These are phyloP conservation scores for Crocallis elinguaria DNA, from an alignment of 2,888 invertebrate species.

Conservation along the genomic window DNA sequence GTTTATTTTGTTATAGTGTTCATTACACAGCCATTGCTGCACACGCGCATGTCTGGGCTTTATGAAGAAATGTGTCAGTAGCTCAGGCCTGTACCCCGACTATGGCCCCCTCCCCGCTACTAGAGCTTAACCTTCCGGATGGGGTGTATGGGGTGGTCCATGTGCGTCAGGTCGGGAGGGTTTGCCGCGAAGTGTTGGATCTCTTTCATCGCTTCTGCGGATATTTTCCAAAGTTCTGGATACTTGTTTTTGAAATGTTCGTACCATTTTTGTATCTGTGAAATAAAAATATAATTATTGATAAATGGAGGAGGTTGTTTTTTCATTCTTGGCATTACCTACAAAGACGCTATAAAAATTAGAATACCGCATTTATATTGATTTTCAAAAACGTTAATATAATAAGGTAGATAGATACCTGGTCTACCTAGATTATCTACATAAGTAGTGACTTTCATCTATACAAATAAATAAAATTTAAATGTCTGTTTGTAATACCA, in stretches of 20 bases:
- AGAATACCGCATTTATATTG: too few species aligned
- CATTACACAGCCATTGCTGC: slow-evolving; percentile 63
- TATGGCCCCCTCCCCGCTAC: slow-evolving; percentile 6
- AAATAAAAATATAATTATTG: background rate
- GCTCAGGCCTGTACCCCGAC: slow-evolving; percentile 22
- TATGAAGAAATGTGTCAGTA: slow-evolving; percentile 63
- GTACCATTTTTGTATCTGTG: slow-evolving; percentile 87
- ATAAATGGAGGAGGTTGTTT: background rate
- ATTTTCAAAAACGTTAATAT: too few species aligned
- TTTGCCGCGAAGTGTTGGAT: slow-evolving; percentile 88
- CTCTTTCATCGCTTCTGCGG: slow-evolving; percentile 88
- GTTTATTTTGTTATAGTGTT: slow-evolving; percentile 54
- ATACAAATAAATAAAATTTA: too few species aligned
- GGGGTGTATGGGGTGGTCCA: slow-evolving; percentile 24
- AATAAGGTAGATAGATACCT: too few species aligned
- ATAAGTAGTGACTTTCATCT: too few species aligned
- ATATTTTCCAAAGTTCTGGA: slow-evolving; percentile 89
- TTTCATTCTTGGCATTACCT: too few species aligned
- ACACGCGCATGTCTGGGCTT: slow-evolving; percentile 61
- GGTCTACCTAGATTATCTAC: too few species aligned
- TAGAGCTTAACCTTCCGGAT: slow-evolving; percentile 19
- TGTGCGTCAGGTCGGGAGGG: slow-evolving; percentile 84
- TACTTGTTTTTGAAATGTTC: slow-evolving; percentile 87
- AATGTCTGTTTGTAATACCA: too few species aligned
- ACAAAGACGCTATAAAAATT: too few species aligned